Evolutionary conservation across 2,888 invertebrate species (phyloP).

Genomic region (Endomychus coccineus): DNA sequence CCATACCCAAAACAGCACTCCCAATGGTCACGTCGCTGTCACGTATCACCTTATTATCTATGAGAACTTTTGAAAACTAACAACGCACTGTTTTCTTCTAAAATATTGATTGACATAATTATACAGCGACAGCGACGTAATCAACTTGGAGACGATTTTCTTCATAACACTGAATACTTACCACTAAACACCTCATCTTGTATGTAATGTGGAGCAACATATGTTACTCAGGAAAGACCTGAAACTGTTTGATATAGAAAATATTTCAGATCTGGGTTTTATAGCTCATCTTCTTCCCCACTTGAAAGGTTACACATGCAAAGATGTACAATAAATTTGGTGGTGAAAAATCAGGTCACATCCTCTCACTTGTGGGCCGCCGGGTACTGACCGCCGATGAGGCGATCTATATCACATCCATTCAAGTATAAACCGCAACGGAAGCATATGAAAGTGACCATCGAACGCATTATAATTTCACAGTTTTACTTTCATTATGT

Average conservation of each 20-base stretch:
- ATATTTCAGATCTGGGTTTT: neutral
- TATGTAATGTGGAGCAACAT: neutral
- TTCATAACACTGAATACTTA: neutral
- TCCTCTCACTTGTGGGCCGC: conserved; percentile 1
- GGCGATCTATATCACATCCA: conserved; percentile 3
- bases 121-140: neutral
- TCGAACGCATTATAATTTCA: too few relatives aligned
- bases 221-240: too few relatives aligned
- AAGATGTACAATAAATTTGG: neutral
- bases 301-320: neutral
- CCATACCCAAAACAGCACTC: too few relatives aligned
- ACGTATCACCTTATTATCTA: too few relatives aligned
- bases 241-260: too few relatives aligned
- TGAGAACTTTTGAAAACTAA: too few relatives aligned
- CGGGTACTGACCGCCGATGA: neutral
- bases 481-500: too few relatives aligned
- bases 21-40: too few relatives aligned
- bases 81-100: too few relatives aligned
- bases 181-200: neutral
- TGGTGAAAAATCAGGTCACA: conserved; percentile 1
- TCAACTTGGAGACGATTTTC: neutral
- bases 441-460: conserved; percentile 2
- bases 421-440: neutral
- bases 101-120: too few relatives aligned
- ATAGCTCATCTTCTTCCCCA: neutral